These are phyloP conservation scores for Mungos mungo DNA, from an alignment of 2,113 vertebrate genomes.

Conservation along the genomic window DNA sequence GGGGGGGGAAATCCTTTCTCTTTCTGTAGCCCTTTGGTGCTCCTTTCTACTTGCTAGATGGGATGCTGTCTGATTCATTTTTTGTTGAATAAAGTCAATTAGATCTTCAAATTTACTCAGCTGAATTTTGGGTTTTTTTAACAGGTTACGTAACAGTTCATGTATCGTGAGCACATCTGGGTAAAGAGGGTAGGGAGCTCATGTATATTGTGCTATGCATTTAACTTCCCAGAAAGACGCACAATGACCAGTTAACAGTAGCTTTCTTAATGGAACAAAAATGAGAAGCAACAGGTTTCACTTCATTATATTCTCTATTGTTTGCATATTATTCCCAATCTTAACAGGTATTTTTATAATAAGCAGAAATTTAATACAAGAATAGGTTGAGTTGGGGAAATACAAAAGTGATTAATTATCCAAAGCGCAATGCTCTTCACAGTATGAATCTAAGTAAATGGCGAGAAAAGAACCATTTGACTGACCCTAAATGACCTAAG, in stretches of 20 bases:
- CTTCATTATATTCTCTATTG: neutral
- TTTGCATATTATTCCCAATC: neutral
- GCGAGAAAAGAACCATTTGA: neutral
- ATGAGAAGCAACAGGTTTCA: neutral
- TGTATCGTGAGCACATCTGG: neutral
- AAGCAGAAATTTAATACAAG: neutral
- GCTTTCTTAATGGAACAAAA: neutral
- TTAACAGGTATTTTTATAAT: neutral
- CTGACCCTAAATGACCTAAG: neutral
- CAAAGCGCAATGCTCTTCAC: neutral
- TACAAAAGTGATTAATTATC: neutral
- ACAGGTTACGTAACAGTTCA: neutral
- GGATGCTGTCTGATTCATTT: neutral
- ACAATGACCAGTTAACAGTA: neutral
- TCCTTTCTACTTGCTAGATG: neutral
- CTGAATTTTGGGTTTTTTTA: neutral
- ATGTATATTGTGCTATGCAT: neutral
- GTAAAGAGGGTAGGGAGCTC: neutral
- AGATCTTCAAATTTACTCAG: neutral
- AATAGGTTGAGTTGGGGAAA: neutral
- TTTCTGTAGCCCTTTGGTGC: neutral
- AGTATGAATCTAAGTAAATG: neutral
- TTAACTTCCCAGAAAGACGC: neutral
- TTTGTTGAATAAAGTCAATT: neutral
- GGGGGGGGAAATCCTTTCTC: neutral